Evolutionary conservation across 2,888 invertebrate genomes (phyloP), one percentile per base, ranked within the genome.

Genomic region (Aphrophora alni): DNA sequence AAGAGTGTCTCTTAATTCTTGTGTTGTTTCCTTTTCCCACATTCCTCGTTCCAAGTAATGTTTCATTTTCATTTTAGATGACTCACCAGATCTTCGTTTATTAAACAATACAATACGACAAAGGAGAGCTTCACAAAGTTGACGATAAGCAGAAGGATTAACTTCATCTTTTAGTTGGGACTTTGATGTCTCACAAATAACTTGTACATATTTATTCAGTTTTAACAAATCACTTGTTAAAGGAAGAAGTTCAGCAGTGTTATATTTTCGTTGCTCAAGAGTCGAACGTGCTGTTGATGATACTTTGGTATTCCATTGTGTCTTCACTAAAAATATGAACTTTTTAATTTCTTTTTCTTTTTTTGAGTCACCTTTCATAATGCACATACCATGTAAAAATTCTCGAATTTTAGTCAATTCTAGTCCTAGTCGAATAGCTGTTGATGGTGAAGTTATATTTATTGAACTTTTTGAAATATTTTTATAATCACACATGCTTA

Each of bases 281-380:
- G 71, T 24, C 14, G 71, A 71, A 17, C 71, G 71, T 71, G 71
- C 71, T 71, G 71, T 71, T 71, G 71, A 71, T 71, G 71, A 71
- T 3, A 71, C 71, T 71, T 8, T 71, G 25, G 24, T 24, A 24
- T 71, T 71, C 71, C 71, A 71, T 71, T 71, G 26, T 71, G 17
- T 24, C 24, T 71, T 21, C 17, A 71, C 71, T 17, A 71, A 24
- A 71, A 26, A 26, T 26, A 71, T 71, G 33, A 71, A 21, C 17
- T 71, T 17, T 71, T 71, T 71, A 17, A 71, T 27, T 71, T 24
- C 27, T 71, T 71, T 71, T 27, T 21, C 71, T 71, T 71, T 71
- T 26, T 26, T 24, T 21, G 21, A n/a, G 17, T 71, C 71, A 21
- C 27, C 21, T 17, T 17, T 71, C 24, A 26, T 71, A 25, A 71